Conservation (phyloP, 2,888 invertebrate species). For the Polyploca ridens region DNA sequence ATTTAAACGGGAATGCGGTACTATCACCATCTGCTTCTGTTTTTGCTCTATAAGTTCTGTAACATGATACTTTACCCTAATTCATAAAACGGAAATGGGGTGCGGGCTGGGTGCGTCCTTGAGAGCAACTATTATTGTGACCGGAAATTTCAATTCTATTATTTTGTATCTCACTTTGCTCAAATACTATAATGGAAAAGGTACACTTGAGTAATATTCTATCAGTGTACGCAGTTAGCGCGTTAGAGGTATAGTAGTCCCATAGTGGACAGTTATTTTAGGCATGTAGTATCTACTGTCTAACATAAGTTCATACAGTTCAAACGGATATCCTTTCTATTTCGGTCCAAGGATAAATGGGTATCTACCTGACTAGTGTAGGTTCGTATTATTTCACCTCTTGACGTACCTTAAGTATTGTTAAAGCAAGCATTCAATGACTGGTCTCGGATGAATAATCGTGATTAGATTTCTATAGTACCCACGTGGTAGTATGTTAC, state of each 20-base stretch:
- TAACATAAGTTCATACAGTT: slow-evolving; percentile 52
- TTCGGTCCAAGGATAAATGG: slow-evolving; percentile 76
- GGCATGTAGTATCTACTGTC: background rate
- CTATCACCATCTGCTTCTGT: slow-evolving; percentile 55
- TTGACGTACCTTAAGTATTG: slow-evolving; percentile 38
- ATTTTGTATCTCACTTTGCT: slow-evolving; percentile 31
- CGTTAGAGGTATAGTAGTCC: background rate
- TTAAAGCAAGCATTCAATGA: background rate
- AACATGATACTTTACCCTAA: slow-evolving; percentile 61
- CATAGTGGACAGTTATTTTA: slow-evolving; percentile 16
- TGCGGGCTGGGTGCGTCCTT: slow-evolving; percentile 75
- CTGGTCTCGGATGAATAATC: slow-evolving; percentile 1
- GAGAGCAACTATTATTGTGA: slow-evolving; percentile 59
- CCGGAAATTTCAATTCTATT: slow-evolving; percentile 67
- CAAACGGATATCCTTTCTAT: slow-evolving; percentile 82
- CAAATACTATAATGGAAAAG: slow-evolving; percentile 15
- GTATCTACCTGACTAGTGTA: slow-evolving; percentile 52
- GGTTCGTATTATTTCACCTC: slow-evolving; percentile 59
- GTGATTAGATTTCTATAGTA: slow-evolving; percentile 4
- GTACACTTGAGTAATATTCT: background rate
- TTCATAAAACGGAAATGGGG: slow-evolving; percentile 74
- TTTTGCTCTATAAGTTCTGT: slow-evolving; percentile 53
- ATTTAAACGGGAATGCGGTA: slow-evolving; percentile 23
- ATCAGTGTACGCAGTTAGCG: no score
- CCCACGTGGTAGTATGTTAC: background rate